Conservation (phyloP, 2,113 vertebrate genomes). For the Neogobius melanostomus region DNA sequence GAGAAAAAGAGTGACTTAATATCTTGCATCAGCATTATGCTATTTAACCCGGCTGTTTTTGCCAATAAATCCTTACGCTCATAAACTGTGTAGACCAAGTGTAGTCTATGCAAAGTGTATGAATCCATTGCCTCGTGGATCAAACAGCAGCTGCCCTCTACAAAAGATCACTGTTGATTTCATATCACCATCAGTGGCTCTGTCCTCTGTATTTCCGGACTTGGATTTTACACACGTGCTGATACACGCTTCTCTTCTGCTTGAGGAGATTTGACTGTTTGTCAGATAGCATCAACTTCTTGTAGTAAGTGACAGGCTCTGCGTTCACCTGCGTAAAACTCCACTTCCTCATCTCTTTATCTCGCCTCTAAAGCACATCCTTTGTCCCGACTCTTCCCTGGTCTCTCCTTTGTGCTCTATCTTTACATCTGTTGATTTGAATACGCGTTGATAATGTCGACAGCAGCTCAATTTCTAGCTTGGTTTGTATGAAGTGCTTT, state of each 20-base stretch:
- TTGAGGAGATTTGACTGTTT: conserved; percentile 47
- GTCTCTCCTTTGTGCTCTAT: conserved; percentile 16
- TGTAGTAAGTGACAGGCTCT: conserved; percentile 70
- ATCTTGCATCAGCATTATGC: too few relatives aligned
- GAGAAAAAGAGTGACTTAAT: too few relatives aligned
- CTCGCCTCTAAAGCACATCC: conserved; percentile 27
- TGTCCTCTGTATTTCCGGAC: conserved; percentile 37
- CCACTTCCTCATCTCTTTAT: conserved; percentile 61
- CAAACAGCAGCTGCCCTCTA: conserved; percentile 44
- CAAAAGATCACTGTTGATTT: conserved; percentile 59
- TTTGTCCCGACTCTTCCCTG: conserved; percentile 54
- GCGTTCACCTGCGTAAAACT: conserved; percentile 40
- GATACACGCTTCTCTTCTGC: conserved; percentile 53
- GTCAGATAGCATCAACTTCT: conserved; percentile 64
- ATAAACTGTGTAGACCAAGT: conserved; percentile 21
- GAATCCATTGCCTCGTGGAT: conserved; percentile 40
- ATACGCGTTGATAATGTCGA: conserved; percentile 59
- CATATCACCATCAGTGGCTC: conserved; percentile 44
- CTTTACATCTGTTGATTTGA: conserved; percentile 61
- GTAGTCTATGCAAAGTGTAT: conserved; percentile 40
- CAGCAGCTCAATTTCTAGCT: conserved; percentile 48
- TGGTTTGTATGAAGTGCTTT: conserved; percentile 65
- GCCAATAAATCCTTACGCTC: neutral
- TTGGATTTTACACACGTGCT: conserved; percentile 64
- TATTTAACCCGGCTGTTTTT: too few relatives aligned